A percentile compares a stretch with the other conserved stretches of the same genome.
These are phyloP conservation scores for Acyrthosiphon pisum DNA, from an alignment of 1,140 invertebrate species.

Conservation along the genomic window DNA sequence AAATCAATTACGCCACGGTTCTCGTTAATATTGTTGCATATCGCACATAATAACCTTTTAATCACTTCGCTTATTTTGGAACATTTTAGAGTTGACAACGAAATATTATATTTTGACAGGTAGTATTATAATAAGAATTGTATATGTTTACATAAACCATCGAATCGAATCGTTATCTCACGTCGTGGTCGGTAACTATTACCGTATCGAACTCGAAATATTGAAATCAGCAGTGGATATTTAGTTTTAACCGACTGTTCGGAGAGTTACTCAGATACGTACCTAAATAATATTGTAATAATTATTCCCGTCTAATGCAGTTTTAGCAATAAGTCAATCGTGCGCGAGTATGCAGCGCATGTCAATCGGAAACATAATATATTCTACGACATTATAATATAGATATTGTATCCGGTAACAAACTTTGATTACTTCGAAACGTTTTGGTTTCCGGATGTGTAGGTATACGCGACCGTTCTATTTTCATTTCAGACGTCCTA, in stretches of 20 bases:
- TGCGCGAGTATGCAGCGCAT: background rate
- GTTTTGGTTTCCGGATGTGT: conserved; percentile 2
- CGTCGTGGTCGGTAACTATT: background rate
- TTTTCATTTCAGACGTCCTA: conserved; percentile 1
- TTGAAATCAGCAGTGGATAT: background rate
- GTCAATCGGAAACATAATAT: background rate
- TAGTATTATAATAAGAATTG: no score
- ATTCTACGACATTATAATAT: background rate
- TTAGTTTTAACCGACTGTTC: background rate
- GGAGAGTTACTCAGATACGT: background rate
- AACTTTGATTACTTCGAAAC: conserved; percentile 1
- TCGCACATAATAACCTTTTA: no score
- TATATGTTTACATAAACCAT: background rate
- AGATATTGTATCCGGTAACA: background rate
- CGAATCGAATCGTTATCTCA: background rate
- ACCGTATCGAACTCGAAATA: background rate
- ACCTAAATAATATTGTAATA: conserved; percentile 9
- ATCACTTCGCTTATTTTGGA: no score
- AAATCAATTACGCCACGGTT: no score
- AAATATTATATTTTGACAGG: no score
- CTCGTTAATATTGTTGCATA: no score
- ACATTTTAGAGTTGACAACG: no score
- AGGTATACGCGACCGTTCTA: background rate
- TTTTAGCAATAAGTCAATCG: background rate
- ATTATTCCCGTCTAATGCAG: background rate